Base-by-base conservation (phyloP, 2,888 invertebrate species). In the Scaptomyza flava region DNA sequence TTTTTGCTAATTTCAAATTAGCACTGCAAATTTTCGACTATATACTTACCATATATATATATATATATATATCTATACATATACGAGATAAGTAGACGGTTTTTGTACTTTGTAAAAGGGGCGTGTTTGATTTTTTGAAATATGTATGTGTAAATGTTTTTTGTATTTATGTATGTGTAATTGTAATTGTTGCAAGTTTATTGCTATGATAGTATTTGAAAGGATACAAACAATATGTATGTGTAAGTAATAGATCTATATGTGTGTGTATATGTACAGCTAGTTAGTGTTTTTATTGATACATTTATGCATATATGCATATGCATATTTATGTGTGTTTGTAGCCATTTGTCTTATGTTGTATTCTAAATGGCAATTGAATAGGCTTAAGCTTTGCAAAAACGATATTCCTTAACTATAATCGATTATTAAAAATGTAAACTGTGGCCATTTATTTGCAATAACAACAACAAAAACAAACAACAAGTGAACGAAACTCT, bases 1-100 rank as follows among this genome's bases (percentile, higher is more conserved):
- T 76, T 85, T 79, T 70, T 76, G 76, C 84, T 83, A 79, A 86
- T 88, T 86, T 80, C 65, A 80, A 86, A 80, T 88, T 83, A 81
- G 84, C 83, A 33, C 61, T 61, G 80, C 84, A 81, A 73, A 50
- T 82, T 79, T 87, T 77, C 78, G 52, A 83, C 17, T 36, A n/a
- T 69, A 71, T 58, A 58, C 62, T 61, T 17, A 17, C 17, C 1
- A 17, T 17, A 57, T 57, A 63, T 17, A 17, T 17, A 57, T 57
- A 63, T 62, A 68, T 58, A 68, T 8, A 68, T 53, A 68, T 42
- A 65, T 53, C 48, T 34, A 62, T 50, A 62, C 30, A 50, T 30
- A 65, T 42, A 60, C 50, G 42, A n/a, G 51, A 74, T 77, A 81
- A 78, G 81, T 80, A 80, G 81, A 38, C 56, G 67, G 78, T 87